Percentiles rank a stretch among this genome's conserved stretches.
Conservation (phyloP, 2,113 vertebrate species). For the Donacobius atricapilla region DNA sequence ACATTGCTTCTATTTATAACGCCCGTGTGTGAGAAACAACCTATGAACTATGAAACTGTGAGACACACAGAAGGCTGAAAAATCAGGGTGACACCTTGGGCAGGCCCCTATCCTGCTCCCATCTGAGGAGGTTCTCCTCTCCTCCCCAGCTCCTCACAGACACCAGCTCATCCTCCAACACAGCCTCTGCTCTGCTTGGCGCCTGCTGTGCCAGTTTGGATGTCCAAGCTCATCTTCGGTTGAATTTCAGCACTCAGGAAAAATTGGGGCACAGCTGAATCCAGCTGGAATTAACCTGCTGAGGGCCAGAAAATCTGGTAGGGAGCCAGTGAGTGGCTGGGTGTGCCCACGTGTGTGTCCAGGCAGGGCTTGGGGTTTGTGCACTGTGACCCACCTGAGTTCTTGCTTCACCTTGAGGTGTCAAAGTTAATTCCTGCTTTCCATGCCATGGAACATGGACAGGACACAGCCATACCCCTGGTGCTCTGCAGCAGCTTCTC, state of each 20-base stretch:
- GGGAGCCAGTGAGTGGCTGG: not conserved
- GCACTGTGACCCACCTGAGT: not conserved
- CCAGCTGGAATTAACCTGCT: not conserved
- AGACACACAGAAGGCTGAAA: no score
- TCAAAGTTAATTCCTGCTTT: not conserved
- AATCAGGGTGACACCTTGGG: no score
- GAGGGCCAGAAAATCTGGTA: not conserved
- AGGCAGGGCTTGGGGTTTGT: not conserved
- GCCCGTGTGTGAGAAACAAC: no score
- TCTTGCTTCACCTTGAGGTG: not conserved
- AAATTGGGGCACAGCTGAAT: not conserved
- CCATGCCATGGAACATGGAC: accelerated
- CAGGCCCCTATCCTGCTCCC: not conserved
- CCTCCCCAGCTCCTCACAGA: not conserved
- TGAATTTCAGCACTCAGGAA: not conserved
- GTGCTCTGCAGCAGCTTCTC: not conserved
- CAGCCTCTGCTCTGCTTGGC: not conserved
- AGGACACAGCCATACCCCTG: not conserved
- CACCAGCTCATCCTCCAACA: not conserved
- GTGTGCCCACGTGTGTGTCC: not conserved
- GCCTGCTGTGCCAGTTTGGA: not conserved
- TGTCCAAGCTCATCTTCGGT: not conserved
- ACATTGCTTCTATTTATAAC: no score
- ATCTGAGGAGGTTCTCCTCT: not conserved
- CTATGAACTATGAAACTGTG: no score